Evolutionary conservation across 1,140 invertebrate genomes (phyloP).

Genomic region (Campoletis sonorensis): DNA sequence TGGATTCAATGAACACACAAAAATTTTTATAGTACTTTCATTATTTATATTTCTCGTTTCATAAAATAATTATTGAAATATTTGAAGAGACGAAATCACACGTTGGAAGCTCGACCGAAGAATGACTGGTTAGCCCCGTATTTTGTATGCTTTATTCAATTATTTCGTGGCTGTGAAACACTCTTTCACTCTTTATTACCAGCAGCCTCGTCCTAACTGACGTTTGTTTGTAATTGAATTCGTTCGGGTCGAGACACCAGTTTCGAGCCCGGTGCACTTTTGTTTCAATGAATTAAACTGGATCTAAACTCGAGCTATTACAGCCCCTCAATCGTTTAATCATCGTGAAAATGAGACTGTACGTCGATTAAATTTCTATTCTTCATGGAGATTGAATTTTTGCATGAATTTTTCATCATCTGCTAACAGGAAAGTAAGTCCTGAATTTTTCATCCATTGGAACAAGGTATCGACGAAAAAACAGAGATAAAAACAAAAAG

Average conservation of each 20-base stretch:
- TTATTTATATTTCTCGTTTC: too few species aligned
- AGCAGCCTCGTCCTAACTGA: conserved; percentile 1
- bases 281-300: conserved; percentile 64
- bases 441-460: conserved; percentile 28
- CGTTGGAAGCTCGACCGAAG: background rate
- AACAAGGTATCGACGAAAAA: background rate
- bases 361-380: conserved; percentile 38
- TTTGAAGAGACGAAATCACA: background rate
- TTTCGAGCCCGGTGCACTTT: conserved; percentile 56
- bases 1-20: too few species aligned
- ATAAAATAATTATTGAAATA: too few species aligned
- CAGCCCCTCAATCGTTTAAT: conserved; percentile 28
- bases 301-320: conserved; percentile 36
- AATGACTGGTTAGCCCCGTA: background rate
- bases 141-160: conserved; percentile 57
- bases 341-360: conserved; percentile 11
- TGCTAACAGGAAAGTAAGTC: background rate
- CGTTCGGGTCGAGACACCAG: conserved; percentile 61
- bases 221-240: conserved; percentile 64
- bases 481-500: too few species aligned
- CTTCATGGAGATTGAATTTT: too few species aligned
- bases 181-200: background rate
- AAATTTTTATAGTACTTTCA: too few species aligned
- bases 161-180: conserved; percentile 55
- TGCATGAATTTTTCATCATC: too few species aligned